A percentile compares a stretch with the other conserved stretches of the same genome.
These are phyloP conservation scores for Heterochromis multidens DNA, from an alignment of 2,113 vertebrate species.

Conservation along the genomic window DNA sequence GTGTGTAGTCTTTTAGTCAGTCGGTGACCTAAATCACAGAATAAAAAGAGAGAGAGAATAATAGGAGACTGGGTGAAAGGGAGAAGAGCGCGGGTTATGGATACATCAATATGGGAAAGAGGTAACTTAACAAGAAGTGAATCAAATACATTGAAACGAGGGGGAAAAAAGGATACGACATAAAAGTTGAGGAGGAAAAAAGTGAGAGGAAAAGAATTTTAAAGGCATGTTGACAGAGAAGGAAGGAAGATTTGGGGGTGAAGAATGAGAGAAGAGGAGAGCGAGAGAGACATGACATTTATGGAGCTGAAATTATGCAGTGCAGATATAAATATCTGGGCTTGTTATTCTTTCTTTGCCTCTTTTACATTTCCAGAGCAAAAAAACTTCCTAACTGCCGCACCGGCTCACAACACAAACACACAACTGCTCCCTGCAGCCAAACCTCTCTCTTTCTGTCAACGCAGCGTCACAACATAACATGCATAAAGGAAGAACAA, in stretches of 20 bases:
- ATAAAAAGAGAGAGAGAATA: constrained; percentile 53
- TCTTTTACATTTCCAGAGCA: constrained; percentile 51
- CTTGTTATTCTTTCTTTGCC: constrained; percentile 53
- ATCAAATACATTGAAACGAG: neutral
- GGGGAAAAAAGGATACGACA: neutral
- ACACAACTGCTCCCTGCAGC: constrained; percentile 15
- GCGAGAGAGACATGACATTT: constrained; percentile 49
- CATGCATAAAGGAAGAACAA: constrained; percentile 14
- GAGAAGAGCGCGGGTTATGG: neutral
- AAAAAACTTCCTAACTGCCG: constrained; percentile 19
- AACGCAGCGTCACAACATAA: neutral
- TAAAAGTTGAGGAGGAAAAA: neutral
- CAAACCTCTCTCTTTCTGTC: neutral
- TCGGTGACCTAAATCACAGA: constrained; percentile 77
- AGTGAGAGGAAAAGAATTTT: neutral
- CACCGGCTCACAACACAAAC: constrained; percentile 9
- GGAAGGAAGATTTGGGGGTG: neutral
- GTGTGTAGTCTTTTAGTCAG: constrained; percentile 74
- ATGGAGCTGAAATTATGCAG: constrained; percentile 48
- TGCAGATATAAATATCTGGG: constrained; percentile 65
- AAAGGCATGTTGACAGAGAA: neutral
- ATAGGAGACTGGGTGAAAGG: neutral
- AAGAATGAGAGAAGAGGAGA: neutral
- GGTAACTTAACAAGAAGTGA: neutral
- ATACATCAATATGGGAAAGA: neutral